A percentile compares a stretch with the other conserved stretches of the same genome.
Conservation (phyloP, 1,140 invertebrate species). For the Drosophila yakuba region DNA sequence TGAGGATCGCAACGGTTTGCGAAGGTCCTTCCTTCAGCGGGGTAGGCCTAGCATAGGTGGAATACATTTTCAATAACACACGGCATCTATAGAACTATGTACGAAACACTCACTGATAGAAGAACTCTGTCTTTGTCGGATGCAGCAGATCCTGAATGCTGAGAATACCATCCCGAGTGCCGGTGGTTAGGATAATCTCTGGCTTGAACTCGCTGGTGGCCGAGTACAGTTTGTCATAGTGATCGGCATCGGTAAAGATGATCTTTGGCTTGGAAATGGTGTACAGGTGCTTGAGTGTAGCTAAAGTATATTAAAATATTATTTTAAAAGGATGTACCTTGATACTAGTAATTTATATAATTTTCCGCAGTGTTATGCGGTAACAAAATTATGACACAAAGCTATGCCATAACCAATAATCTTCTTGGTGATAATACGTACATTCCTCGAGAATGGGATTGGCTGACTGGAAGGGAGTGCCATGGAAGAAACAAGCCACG, state of each 20-base stretch:
- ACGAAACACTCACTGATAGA: slow-evolving; percentile 53
- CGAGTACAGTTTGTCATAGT: slow-evolving; percentile 33
- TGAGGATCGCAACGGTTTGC: slow-evolving; percentile 79
- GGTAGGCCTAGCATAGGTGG: slow-evolving; percentile 30
- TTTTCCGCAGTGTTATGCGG: too few species aligned
- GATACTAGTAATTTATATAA: too few species aligned
- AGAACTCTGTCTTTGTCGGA: slow-evolving; percentile 49
- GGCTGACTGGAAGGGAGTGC: slow-evolving; percentile 55
- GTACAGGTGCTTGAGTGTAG: slow-evolving; percentile 51
- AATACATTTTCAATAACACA: not conserved
- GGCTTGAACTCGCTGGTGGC: slow-evolving; percentile 36
- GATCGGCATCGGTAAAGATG: slow-evolving; percentile 44
- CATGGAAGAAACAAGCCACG: slow-evolving; percentile 55
- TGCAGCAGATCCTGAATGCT: slow-evolving; percentile 58
- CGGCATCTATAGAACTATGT: rapidly evolving
- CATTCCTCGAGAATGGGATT: slow-evolving; percentile 55
- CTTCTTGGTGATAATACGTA: slow-evolving; percentile 1
- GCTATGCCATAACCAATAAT: not conserved
- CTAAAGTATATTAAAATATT: slow-evolving; percentile 7
- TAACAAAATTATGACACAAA: not conserved
- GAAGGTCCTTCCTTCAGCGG: slow-evolving; percentile 44
- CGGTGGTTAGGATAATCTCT: slow-evolving; percentile 47
- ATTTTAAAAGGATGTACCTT: too few species aligned
- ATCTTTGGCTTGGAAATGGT: slow-evolving; percentile 51
- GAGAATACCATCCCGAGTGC: slow-evolving; percentile 44